These are phyloP conservation scores for Globia sparganii DNA, from an alignment of 2,888 invertebrate species.

Conservation along the genomic window DNA sequence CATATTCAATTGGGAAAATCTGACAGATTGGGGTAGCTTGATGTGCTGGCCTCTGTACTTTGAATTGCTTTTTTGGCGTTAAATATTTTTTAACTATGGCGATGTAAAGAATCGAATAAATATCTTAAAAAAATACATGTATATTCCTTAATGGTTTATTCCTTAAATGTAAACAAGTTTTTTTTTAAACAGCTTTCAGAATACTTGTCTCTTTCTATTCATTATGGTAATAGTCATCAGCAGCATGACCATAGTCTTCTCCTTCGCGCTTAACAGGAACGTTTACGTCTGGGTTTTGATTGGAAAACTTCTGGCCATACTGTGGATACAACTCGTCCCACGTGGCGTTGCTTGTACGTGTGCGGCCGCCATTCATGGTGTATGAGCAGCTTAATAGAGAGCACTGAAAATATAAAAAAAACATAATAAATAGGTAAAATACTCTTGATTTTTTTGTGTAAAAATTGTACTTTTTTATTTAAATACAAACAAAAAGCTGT, in stretches of 20 bases:
- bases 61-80: no score
- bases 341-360: slow-evolving; percentile 3
- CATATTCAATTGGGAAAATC: no score
- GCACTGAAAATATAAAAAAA: slow-evolving; percentile 62
- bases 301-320: slow-evolving; percentile 37
- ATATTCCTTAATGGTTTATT: background rate
- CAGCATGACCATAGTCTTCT: background rate
- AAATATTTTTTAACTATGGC: no score
- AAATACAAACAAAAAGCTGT: no score
- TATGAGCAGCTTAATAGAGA: slow-evolving; percentile 61
- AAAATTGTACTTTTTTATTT: no score
- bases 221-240: background rate
- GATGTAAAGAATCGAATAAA: no score
- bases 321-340: slow-evolving; percentile 68
- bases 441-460: no score
- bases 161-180: no score
- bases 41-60: no score
- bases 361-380: slow-evolving; percentile 54
- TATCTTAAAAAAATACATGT: no score
- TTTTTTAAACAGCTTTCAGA: background rate
- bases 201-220: background rate
- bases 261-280: background rate
- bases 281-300: background rate
- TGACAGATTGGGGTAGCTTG: no score
- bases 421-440: no score